These are phyloP conservation scores for Euphonia xanthogaster DNA, from an alignment of 2,797 vertebrate genomes.

Conservation along the genomic window DNA sequence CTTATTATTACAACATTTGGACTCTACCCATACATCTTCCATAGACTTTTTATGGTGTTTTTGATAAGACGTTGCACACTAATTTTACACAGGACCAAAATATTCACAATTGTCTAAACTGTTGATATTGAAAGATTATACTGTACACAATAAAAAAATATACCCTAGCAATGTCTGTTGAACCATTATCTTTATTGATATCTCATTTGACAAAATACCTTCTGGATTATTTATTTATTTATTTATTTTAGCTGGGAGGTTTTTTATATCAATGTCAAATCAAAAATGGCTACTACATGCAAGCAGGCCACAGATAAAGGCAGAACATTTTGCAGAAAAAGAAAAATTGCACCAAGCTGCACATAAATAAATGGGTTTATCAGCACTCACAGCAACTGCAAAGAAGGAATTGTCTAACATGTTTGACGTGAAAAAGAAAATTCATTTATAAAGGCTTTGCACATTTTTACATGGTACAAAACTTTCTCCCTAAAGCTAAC, in stretches of 20 bases:
- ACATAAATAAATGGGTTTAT: background rate
- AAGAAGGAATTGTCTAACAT: background rate
- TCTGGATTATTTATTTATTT: background rate
- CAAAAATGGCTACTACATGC: background rate
- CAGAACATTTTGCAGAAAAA: background rate
- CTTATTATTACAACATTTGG: background rate
- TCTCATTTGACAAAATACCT: background rate
- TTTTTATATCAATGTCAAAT: background rate
- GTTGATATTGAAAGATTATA: background rate
- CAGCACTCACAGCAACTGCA: background rate
- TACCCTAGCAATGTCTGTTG: background rate
- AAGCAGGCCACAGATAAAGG: background rate
- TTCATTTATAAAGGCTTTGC: background rate
- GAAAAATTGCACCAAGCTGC: background rate
- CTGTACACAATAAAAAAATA: background rate
- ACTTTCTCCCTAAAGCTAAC: background rate
- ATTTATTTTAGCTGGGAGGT: background rate
- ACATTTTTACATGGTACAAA: background rate
- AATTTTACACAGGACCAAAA: background rate
- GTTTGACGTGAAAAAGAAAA: background rate
- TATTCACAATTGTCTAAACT: background rate
- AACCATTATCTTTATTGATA: background rate
- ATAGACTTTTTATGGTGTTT: accelerated
- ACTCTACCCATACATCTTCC: background rate
- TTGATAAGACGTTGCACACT: background rate